A percentile compares a stretch with the other conserved stretches of the same genome.
phyloP scores from a whole-genome alignment of 2,113 vertebrate genomes.

The Planiliza haematocheilus region DNA sequence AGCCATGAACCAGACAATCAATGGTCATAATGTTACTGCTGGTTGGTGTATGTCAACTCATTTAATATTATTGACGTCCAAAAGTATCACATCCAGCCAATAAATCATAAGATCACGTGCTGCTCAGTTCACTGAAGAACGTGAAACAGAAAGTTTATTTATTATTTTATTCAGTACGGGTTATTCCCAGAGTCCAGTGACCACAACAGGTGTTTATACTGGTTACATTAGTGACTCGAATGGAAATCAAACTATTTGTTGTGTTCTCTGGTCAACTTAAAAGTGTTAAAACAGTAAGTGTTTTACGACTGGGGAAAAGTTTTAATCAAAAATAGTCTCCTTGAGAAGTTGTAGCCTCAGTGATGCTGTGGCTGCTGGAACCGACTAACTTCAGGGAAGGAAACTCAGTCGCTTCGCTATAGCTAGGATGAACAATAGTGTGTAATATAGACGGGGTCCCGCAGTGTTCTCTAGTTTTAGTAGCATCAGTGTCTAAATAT shows the following conservation, averaged over 20 bases:
- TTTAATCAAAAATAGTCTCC: not conserved
- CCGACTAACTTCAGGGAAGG: conserved; percentile 5
- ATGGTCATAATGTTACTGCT: too few relatives aligned
- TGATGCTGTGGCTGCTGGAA: conserved; percentile 15
- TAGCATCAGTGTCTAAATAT: not conserved
- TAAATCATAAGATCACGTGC: not conserved
- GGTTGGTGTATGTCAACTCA: too few relatives aligned
- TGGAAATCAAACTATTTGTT: not conserved
- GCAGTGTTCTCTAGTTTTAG: not conserved
- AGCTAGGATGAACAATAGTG: not conserved
- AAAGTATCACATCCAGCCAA: rapidly evolving
- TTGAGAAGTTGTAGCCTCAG: not conserved
- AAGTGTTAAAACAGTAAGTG: not conserved
- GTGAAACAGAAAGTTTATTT: not conserved
- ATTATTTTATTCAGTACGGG: too few relatives aligned
- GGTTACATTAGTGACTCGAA: not conserved
- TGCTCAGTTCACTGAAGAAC: not conserved
- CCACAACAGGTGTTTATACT: conserved; percentile 17
- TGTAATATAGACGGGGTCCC: not conserved
- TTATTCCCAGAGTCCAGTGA: not conserved
- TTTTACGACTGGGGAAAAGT: not conserved
- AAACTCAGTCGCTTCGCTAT: not conserved
- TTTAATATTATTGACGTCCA: too few relatives aligned
- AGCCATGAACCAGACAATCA: too few relatives aligned
- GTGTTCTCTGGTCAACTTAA: too few relatives aligned